Evolutionary conservation across 2,888 invertebrate genomes (phyloP), one percentile per base, ranked within the genome.

Genomic region (Pseudanteris insignis): DNA sequence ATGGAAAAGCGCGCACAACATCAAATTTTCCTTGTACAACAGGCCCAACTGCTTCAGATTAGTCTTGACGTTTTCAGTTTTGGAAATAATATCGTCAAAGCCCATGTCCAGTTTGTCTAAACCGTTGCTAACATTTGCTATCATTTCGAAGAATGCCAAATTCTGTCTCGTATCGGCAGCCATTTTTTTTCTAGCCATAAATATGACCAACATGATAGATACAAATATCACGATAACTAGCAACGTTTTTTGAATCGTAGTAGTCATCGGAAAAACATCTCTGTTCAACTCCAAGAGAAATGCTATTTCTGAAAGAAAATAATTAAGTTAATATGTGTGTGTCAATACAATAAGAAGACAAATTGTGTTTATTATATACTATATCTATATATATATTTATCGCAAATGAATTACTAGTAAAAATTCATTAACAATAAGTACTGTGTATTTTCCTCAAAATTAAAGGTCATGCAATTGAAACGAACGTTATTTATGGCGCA

Each of bases 111-210:
- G 43, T 10, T 64, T 66, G 37, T 74, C 72, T 24, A 75, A 32
- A n/a, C 65, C 67, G 13, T 53, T 70, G 65, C 73, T 75, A 13
- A 73, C 64, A 38, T 75, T 75, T 8, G 67, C 67, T 13, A 75
- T 64, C 59, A 72, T 65, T 36, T 71, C 70, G 10, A 71, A 65
- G 21, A 64, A 62, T 14, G 43, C 25, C 2, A 58, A 33, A 40
- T 64, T 66, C 11, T 55, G 64, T 5, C 64, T 64, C 5, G 64
- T 26, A 3, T 72, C 70, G 6, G 66, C 25, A 1, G 18, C 37
- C 36, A 67, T 51, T 13, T 66, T 67, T 28, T 57, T 69, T 18
- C 63, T 63, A 4, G 64, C 54, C 4, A 72, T 41, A 7, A 72
- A 40, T 2, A 47, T 57, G 3, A 66, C 57, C 18, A 70, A 32